Evolutionary conservation across 2,113 vertebrate species (phyloP).

Genomic region (Neolamprologus toae): DNA sequence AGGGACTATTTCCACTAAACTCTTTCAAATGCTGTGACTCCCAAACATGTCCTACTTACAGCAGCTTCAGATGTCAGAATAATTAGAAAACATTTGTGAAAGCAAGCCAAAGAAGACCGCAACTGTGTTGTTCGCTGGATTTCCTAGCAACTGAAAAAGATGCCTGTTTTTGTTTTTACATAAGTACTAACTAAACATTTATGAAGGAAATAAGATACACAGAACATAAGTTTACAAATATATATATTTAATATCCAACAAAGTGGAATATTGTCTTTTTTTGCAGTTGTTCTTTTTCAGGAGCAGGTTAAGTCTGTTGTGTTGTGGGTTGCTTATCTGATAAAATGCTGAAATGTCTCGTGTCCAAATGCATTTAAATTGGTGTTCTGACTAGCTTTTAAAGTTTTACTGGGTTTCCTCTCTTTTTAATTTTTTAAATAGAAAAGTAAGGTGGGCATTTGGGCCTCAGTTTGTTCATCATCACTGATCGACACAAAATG

Average conservation of each 20-base stretch:
- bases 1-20: neutral
- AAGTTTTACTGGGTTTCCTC: neutral
- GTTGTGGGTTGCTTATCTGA: neutral
- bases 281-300: neutral
- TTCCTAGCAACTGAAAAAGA: neutral
- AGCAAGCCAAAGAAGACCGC: neutral
- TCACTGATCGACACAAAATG: neutral
- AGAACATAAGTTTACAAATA: neutral
- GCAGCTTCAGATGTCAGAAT: neutral
- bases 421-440: neutral
- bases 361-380: neutral
- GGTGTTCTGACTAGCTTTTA: neutral
- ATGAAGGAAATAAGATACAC: neutral
- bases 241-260: neutral
- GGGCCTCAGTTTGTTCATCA: neutral
- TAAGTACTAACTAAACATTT: neutral
- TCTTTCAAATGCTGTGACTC: neutral
- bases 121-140: neutral
- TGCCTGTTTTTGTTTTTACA: neutral
- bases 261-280: neutral
- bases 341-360: neutral
- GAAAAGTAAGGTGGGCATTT: neutral
- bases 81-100: neutral
- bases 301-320: neutral
- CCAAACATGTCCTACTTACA: slow-evolving; percentile 27